Conservation (phyloP, 1,140 invertebrate genomes). For the Pseudomyrmex dendroicus region DNA sequence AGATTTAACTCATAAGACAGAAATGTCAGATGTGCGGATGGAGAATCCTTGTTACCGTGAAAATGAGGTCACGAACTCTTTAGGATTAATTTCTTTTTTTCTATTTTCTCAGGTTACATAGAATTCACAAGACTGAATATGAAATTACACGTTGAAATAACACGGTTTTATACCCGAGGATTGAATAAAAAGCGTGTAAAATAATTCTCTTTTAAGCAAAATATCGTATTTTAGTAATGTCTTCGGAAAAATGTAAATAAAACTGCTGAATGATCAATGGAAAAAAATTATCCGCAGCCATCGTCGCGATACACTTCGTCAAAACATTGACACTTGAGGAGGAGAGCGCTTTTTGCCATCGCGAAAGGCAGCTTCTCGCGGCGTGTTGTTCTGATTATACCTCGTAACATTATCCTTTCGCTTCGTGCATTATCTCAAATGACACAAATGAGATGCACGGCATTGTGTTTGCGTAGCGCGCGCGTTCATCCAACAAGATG, state of each 20-base stretch:
- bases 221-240: neutral
- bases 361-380: neutral
- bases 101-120: neutral
- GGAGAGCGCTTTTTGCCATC: neutral
- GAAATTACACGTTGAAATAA: neutral
- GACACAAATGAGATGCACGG: constrained; percentile 25
- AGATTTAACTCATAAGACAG: neutral
- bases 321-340: neutral
- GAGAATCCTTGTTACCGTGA: neutral
- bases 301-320: neutral
- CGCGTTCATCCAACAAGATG: constrained; percentile 20
- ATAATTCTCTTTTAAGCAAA: neutral
- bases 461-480: constrained; percentile 13
- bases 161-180: neutral
- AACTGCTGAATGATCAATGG: neutral
- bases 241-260: neutral
- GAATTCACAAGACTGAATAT: neutral
- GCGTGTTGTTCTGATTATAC: constrained; percentile 9
- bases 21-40: neutral
- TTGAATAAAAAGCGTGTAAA: constrained; percentile 14
- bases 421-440: constrained; percentile 34
- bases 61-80: constrained; percentile 1
- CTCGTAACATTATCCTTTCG: constrained; percentile 27
- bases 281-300: neutral
- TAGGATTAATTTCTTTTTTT: constrained; percentile 11